Evolutionary conservation across 2,113 vertebrate species (phyloP).

Genomic region (Chunga burmeisteri): DNA sequence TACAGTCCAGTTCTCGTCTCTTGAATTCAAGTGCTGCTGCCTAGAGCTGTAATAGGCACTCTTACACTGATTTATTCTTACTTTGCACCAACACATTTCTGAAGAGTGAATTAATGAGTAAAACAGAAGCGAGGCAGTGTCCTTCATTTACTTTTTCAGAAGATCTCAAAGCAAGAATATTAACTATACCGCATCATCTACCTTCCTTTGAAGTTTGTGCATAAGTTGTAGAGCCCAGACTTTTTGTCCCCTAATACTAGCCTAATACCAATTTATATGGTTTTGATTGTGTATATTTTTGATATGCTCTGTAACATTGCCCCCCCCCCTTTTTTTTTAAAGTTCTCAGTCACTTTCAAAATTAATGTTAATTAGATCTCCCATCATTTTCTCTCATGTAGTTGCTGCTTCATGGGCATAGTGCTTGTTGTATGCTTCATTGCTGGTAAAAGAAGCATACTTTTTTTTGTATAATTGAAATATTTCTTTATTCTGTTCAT

Average conservation of each 20-base stretch:
- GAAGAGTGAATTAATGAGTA: not conserved
- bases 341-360: not conserved
- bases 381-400: not conserved
- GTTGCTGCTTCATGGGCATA: not conserved
- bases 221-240: not conserved
- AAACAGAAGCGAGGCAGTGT: not conserved
- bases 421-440: not conserved
- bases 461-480: not conserved
- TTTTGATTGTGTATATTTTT: not conserved
- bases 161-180: not conserved
- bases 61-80: not conserved
- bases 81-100: not conserved
- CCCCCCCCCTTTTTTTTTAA: accelerated
- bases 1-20: not conserved
- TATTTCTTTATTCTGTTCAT: not conserved
- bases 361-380: not conserved
- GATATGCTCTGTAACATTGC: not conserved
- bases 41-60: not conserved
- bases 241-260: not conserved
- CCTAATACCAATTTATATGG: not conserved
- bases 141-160: not conserved
- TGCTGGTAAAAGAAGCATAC: not conserved
- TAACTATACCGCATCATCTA: not conserved
- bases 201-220: not conserved
- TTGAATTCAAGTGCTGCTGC: not conserved